A percentile compares a stretch with the other conserved stretches of the same genome.
Conservation (phyloP, 2,113 vertebrate species). For the Triplophysa tibetana region DNA sequence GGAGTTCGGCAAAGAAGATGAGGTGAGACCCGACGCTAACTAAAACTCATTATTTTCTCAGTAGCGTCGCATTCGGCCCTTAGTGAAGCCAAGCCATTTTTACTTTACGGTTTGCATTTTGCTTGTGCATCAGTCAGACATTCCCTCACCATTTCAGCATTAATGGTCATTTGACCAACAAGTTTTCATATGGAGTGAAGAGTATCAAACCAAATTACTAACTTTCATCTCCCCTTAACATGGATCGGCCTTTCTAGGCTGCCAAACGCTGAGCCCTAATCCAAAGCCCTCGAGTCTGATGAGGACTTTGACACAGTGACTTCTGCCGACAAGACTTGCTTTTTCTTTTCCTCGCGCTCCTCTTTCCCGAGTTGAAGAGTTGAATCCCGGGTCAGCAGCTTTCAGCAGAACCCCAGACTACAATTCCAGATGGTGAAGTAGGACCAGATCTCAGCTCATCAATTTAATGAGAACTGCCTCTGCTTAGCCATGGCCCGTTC, state of each 20-base stretch:
- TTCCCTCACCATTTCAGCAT: not conserved
- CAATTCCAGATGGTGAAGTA: slow-evolving; percentile 90
- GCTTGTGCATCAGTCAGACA: slow-evolving; percentile 1
- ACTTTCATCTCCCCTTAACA: slow-evolving; percentile 19
- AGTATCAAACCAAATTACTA: slow-evolving; percentile 13
- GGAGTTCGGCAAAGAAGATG: slow-evolving; percentile 23
- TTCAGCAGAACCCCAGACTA: slow-evolving; percentile 84
- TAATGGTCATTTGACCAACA: not conserved
- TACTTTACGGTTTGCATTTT: slow-evolving; percentile 2
- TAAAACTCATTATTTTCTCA: slow-evolving; percentile 41
- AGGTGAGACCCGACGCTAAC: slow-evolving; percentile 28
- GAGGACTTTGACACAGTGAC: slow-evolving; percentile 61
- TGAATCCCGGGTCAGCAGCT: slow-evolving; percentile 92
- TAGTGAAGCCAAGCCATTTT: not conserved
- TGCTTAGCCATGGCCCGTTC: slow-evolving; percentile 67
- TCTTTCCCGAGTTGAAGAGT: slow-evolving; percentile 76
- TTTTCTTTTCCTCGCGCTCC: slow-evolving; percentile 55
- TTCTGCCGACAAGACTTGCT: slow-evolving; percentile 63
- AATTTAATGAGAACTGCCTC: slow-evolving; percentile 78
- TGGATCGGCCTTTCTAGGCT: slow-evolving; percentile 25
- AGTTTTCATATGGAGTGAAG: not conserved
- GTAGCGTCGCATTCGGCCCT: slow-evolving; percentile 20
- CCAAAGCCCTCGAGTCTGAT: slow-evolving; percentile 51
- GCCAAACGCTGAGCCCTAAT: slow-evolving; percentile 37
- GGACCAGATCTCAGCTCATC: slow-evolving; percentile 84